These are phyloP conservation scores for Hoplostethus atlanticus DNA, from an alignment of 2,797 vertebrate genomes.

Conservation along the genomic window DNA sequence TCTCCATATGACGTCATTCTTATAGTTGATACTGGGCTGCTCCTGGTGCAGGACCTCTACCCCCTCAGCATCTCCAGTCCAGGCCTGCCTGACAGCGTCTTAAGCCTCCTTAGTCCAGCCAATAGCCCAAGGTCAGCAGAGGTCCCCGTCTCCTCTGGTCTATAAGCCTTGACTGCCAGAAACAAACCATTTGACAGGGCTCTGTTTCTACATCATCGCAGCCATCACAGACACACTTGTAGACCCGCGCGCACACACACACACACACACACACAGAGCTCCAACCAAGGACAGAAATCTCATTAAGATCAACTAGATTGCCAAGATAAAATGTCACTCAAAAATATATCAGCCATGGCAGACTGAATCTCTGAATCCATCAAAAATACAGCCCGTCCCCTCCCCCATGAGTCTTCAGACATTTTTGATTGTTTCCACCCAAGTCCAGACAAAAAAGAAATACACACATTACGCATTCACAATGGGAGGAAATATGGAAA, in stretches of 20 bases:
- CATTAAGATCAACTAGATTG: conserved; percentile 76
- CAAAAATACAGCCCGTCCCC: conserved; percentile 41
- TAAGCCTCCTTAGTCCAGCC: conserved; percentile 52
- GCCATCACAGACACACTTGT: conserved; percentile 28
- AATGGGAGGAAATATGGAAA: neutral
- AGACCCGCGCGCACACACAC: conserved; percentile 17
- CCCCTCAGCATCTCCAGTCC: too few species aligned
- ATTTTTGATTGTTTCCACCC: conserved; percentile 49
- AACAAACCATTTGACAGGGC: conserved; percentile 58
- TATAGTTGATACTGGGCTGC: too few species aligned
- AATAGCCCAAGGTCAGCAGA: conserved; percentile 61
- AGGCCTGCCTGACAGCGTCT: conserved; percentile 6
- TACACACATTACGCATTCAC: neutral
- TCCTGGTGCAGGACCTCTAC: too few species aligned
- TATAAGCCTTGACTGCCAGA: conserved; percentile 49
- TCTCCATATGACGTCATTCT: too few species aligned
- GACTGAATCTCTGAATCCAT: conserved; percentile 49
- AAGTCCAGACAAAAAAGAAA: neutral
- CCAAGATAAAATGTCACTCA: conserved; percentile 74
- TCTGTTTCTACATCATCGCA: conserved; percentile 54
- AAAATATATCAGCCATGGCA: conserved; percentile 61
- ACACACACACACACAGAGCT: conserved; percentile 15
- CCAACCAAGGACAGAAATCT: conserved; percentile 69
- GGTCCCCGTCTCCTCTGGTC: conserved; percentile 29
- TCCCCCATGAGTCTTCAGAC: conserved; percentile 13